A percentile compares a stretch with the other conserved stretches of the same genome.
Evolutionary conservation across 2,113 vertebrate species (phyloP).

Genomic region (Emydocephalus ijimae): DNA sequence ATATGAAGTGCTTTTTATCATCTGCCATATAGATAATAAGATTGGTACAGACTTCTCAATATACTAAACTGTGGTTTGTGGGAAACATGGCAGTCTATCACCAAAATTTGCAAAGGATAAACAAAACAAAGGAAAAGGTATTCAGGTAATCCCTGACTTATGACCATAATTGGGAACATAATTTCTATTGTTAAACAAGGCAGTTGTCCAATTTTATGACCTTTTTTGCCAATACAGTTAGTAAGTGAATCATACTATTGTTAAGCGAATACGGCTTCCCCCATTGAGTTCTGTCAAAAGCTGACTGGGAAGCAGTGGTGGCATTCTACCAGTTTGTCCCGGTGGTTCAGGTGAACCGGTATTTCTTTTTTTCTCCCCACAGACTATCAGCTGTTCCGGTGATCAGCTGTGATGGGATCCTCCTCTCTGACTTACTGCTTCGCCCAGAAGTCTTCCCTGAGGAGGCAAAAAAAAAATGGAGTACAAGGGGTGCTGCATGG

Average conservation of each 20-base stretch:
- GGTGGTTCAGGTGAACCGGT: too few relatives aligned
- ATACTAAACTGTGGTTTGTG: background rate
- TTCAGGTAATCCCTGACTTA: background rate
- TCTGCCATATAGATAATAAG: background rate
- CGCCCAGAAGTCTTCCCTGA: too few relatives aligned
- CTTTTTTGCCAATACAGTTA: background rate
- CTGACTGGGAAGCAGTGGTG: background rate
- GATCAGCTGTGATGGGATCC: too few relatives aligned
- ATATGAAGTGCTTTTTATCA: background rate
- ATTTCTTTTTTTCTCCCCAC: too few relatives aligned
- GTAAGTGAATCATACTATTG: background rate
- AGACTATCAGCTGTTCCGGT: too few relatives aligned
- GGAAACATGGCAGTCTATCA: background rate
- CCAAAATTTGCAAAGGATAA: background rate
- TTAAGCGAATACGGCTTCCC: background rate
- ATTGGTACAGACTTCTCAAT: background rate
- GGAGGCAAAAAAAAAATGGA: too few relatives aligned
- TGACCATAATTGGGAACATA: background rate
- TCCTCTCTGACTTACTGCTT: too few relatives aligned
- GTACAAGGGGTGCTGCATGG: too few relatives aligned
- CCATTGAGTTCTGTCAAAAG: background rate
- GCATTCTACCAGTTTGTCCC: too few relatives aligned
- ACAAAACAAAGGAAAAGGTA: background rate
- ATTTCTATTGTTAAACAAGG: background rate
- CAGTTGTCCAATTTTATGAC: background rate